Base-by-base conservation (phyloP, 2,797 vertebrate genomes). In the Sphenodon punctatus region DNA sequence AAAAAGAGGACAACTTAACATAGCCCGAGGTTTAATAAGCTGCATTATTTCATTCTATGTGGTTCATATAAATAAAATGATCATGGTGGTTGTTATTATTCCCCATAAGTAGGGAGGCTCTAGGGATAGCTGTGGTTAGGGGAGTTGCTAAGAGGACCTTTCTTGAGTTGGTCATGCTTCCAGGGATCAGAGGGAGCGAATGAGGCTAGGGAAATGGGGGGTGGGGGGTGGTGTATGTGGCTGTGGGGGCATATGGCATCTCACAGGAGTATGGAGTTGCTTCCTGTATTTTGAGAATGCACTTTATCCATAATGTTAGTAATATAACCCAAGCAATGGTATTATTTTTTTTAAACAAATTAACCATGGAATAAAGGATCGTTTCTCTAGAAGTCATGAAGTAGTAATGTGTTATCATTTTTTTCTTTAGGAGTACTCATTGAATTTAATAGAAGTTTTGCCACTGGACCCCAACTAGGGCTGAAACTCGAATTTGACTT, bases 381-480 rank as follows among this genome's bases (percentile, higher is more conserved):
- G n/a, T 22, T 3, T 5, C 59, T 76, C 79, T 0, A 2, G 49
- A 85, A 80, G 61, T 30, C 39, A 73, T 75, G 2, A 41, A 53
- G n/a, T 67, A 48, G 85, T 41, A 13, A 3, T 12, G 38, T 2
- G 74, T 71, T 22, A 34, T 27, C 13, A 25, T 53, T 7, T 42
- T 19, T 8, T 41, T 75, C 49, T 38, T 27, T 2, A 61, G 10
- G 7, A 25, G 25, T 16, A 14, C 25, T 41, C 14, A 6, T 36
- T 41, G 25, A 13, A n/a, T 20, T 38, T 74, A 1, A 15, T 10
- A 0, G 65, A 34, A 61, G 79, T 55, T 75, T 67, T 25, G 59
- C 36, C 12, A 46, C 16, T 5, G 9, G 46, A 70, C 45, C 22
- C 45, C 63, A 69, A 0, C 41, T 27, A 8, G n/a, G 3, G 6